A percentile compares a stretch with the other conserved stretches of the same genome.
These are phyloP conservation scores for Trichoplusia ni DNA, from an alignment of 1,140 invertebrate species.

Conservation along the genomic window DNA sequence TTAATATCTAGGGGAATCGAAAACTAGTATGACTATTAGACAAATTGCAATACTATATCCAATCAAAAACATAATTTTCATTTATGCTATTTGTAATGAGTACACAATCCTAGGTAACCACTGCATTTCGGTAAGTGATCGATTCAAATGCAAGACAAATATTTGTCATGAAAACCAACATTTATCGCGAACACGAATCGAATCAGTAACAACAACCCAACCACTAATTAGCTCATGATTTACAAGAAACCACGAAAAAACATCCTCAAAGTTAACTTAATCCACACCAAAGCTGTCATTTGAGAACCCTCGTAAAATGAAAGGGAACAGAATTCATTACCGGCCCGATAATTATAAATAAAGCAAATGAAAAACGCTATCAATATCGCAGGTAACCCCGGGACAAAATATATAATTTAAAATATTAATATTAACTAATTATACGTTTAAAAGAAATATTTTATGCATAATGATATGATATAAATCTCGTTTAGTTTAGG, in stretches of 20 bases:
- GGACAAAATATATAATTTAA: conserved; percentile 67
- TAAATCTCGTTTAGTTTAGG: conserved; percentile 67
- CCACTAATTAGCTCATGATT: too few relatives aligned
- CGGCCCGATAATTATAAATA: conserved; percentile 25
- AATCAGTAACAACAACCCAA: too few relatives aligned
- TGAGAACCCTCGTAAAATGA: not conserved
- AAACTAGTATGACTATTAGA: too few relatives aligned
- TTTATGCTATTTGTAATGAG: too few relatives aligned
- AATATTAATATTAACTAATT: conserved; percentile 81
- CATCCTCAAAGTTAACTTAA: conserved; percentile 1
- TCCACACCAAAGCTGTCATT: conserved; percentile 3
- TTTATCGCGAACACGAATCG: too few relatives aligned
- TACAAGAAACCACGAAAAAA: not conserved
- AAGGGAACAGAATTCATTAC: conserved; percentile 23
- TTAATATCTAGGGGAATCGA: too few relatives aligned
- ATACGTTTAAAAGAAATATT: conserved; percentile 80
- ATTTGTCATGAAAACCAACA: too few relatives aligned
- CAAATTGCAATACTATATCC: too few relatives aligned
- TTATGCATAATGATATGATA: conserved; percentile 79
- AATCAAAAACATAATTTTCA: too few relatives aligned
- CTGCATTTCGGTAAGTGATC: too few relatives aligned
- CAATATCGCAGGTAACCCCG: conserved; percentile 42
- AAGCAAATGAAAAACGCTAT: conserved; percentile 35
- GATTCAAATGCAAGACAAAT: too few relatives aligned
- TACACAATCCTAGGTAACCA: too few relatives aligned